Base-by-base conservation (phyloP, 2,797 vertebrate genomes). In the Rhabdophis nuchalis region DNA sequence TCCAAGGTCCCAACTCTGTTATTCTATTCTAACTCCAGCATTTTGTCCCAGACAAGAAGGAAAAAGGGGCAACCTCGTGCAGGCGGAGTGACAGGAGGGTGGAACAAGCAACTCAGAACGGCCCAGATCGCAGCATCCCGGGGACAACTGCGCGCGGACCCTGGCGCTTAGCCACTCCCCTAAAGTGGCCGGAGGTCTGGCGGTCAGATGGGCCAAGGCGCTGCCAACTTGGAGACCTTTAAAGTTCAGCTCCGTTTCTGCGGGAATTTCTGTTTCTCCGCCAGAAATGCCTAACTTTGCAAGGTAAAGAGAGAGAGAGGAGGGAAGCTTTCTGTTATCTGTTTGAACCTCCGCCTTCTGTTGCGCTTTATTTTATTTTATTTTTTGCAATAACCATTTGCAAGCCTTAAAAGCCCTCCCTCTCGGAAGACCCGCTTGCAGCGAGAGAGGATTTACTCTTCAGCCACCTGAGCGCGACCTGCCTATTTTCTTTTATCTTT, bases 131-230 rank as follows among this genome's bases (percentile, higher is more conserved):
- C 72, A 46, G 20, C 72, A 82, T 46, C 41, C 36, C 41, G 4
- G 23, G 36, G 23, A 25, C 32, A 46, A 25, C 20, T 5, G 20
- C 10, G 20, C 3, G 10, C 20, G 9, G 72, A 82, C 72, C 18
- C 10, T 3, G 57, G 0, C 4, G 41, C 23, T 8, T 27, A 64
- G 88, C 82, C 91, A 25, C 87, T 46, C 72, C 87, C 88, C 57
- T 64, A 0, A 18, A 16, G 29, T 29, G 89, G 20, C 41, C 85
- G 7, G 92, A 52, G 58, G 20, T 13, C 85, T 6, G 53, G 3
- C 8, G 41, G 92, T 87, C 92, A 90, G 85, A 82, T 72, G 92
- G 85, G 72, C 87, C 77, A 64, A n/a, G 87, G 87, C 88, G 58
- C 88, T 23, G 88, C 58, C 52, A 1, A 32, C n/a, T 23, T 29